Evolutionary conservation across 2,113 vertebrate species (phyloP).

Genomic region (Lepus europaeus): DNA sequence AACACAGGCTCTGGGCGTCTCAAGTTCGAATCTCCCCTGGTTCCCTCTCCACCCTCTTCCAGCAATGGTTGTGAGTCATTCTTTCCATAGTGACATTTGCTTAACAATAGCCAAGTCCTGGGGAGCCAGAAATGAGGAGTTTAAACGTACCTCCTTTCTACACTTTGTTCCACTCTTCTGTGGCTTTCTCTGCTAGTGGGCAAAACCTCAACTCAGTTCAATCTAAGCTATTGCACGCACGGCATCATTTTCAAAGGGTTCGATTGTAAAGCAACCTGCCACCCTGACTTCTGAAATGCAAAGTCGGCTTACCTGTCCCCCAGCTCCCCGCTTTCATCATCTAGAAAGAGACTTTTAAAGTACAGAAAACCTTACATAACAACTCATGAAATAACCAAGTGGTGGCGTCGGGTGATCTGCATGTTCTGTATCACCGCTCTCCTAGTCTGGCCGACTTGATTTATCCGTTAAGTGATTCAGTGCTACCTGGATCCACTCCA

Average conservation of each 20-base stretch:
- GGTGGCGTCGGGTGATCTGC: not conserved
- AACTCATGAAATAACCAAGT: not conserved
- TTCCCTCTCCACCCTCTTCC: not conserved
- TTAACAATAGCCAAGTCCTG: slow-evolving; percentile 37
- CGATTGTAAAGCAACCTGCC: not conserved
- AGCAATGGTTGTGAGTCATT: not conserved
- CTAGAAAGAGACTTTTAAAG: slow-evolving; percentile 45
- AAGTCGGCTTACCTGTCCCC: not conserved
- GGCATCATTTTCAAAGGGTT: slow-evolving; percentile 7
- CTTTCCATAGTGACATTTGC: slow-evolving; percentile 29
- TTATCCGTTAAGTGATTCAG: not conserved
- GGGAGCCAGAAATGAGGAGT: not conserved
- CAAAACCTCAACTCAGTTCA: not conserved
- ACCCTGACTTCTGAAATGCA: not conserved
- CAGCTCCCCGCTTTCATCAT: not conserved
- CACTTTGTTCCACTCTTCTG: not conserved
- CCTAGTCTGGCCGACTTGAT: not conserved
- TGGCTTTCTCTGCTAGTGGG: not conserved
- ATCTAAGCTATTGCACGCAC: not conserved
- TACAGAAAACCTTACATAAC: not conserved
- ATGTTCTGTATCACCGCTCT: not conserved
- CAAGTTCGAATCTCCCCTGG: not conserved
- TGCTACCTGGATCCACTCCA: not conserved
- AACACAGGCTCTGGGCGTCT: not conserved
- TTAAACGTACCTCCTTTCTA: not conserved